Base-by-base conservation (phyloP, 2,888 invertebrate species). In the Diarsia dahlii region DNA sequence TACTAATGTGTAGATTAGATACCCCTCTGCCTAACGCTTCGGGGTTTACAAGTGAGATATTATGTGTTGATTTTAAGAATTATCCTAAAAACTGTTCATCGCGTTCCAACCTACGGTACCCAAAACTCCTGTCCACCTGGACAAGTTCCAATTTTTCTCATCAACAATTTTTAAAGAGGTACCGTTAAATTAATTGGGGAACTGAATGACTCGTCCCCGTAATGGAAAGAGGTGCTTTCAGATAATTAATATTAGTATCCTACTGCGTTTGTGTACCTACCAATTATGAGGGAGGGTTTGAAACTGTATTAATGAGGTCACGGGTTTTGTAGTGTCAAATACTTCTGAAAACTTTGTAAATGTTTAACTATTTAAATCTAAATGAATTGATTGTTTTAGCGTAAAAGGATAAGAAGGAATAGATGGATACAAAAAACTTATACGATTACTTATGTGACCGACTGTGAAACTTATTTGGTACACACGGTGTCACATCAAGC, bases 81-180 rank as follows among this genome's bases (percentile, higher is more conserved):
- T 45, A 23, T 23, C 8, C 13, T 39, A 39, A 23, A 62, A 82
- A 34, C 13, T 10, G 62, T 67, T 48, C 34, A 62, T n/a, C 8
- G 34, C 15, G 3, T 58, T 12, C 8, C 1, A 28, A 8, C 23
- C 20, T 34, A 75, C 82, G 74, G 83, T 62, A 81, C 81, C 77
- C 80, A 73, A 81, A 78, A 39, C 54, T 18, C n/a, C 62, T 18
- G 63, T 67, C 71, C 78, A 89, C 83, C 90, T 91, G 93, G 90
- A 89, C 76, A 76, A 71, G 82, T 81, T 89, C 90, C 90, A 91
- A 91, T 90, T 88, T 91, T 90, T 90, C 87, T 88, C 88, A 89
- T 92, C 89, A 90, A 90, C 89, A 89, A 85, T 91, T 90, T 92
- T 89, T 86, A 88, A 91, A 89, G 88, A 89, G 91, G 90, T 84